Conservation (phyloP, 92 coral and sea anemone species). For the Anthopleura xanthogrammica region DNA sequence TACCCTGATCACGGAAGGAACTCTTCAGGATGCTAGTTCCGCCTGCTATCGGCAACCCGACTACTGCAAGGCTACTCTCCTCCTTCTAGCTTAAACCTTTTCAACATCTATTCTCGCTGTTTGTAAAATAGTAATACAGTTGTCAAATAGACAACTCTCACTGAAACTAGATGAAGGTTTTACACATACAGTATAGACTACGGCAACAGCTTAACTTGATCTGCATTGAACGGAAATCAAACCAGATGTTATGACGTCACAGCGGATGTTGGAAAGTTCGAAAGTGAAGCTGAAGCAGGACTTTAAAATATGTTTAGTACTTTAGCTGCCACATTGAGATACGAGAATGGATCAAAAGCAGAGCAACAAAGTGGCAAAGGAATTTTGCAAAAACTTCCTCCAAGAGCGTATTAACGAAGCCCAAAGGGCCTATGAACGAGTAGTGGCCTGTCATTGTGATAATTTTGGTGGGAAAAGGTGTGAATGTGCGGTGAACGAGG, state of each 20-base stretch:
- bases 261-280: not conserved
- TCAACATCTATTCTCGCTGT: too few relatives aligned
- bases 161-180: too few relatives aligned
- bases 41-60: too few relatives aligned
- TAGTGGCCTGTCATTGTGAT: conserved; percentile 32
- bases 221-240: not conserved
- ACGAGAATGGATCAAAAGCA: not conserved
- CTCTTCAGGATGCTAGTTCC: too few relatives aligned
- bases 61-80: too few relatives aligned
- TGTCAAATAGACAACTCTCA: too few relatives aligned
- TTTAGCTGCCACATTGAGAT: not conserved
- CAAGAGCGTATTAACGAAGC: conserved; percentile 24
- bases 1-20: too few relatives aligned
- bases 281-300: conserved; percentile 7
- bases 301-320: not conserved
- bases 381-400: conserved; percentile 14
- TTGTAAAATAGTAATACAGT: too few relatives aligned
- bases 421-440: conserved; percentile 19
- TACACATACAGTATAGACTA: too few relatives aligned
- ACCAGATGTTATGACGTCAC: not conserved
- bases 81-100: too few relatives aligned
- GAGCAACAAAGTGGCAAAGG: conserved; percentile 4
- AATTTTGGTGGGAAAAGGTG: conserved; percentile 39
- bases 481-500: not conserved
- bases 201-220: too few relatives aligned